phyloP scores from a whole-genome alignment of 2,888 invertebrate genomes.

The Acrobasis repandana region DNA sequence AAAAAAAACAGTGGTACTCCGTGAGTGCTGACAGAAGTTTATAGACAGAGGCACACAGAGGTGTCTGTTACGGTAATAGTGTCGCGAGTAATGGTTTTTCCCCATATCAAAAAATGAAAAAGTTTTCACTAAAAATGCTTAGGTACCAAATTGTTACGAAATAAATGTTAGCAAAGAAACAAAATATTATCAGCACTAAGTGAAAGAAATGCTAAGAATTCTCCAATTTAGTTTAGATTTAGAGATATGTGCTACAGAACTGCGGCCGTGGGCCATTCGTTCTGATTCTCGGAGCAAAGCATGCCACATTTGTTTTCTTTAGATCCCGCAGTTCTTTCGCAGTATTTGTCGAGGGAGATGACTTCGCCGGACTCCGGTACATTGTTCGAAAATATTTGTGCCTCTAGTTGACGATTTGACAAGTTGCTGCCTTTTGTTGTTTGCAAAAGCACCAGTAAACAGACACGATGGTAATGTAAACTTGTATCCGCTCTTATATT shows the following conservation, averaged over 20 bases:
- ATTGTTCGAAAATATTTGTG: slow-evolving; percentile 73
- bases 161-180: not conserved
- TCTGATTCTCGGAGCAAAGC: slow-evolving; percentile 1
- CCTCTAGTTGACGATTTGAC: slow-evolving; percentile 48
- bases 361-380: slow-evolving; percentile 65
- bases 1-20: no score
- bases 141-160: no score
- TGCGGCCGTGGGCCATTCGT: slow-evolving; percentile 6
- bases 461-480: not conserved
- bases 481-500: not conserved
- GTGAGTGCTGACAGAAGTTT: no score
- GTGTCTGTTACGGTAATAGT: no score
- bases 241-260: slow-evolving; percentile 10
- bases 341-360: slow-evolving; percentile 75
- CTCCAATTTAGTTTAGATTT: slow-evolving; percentile 16
- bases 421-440: slow-evolving; percentile 36
- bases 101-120: no score
- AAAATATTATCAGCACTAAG: not conserved
- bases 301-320: slow-evolving; percentile 48
- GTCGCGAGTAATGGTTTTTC: no score
- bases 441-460: slow-evolving; percentile 14
- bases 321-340: slow-evolving; percentile 50
- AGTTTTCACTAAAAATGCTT: no score
- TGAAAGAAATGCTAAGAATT: slow-evolving; percentile 14
- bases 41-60: no score